Evolutionary conservation across 2,888 invertebrate species (phyloP).

Genomic region (Aelia acuminata): DNA sequence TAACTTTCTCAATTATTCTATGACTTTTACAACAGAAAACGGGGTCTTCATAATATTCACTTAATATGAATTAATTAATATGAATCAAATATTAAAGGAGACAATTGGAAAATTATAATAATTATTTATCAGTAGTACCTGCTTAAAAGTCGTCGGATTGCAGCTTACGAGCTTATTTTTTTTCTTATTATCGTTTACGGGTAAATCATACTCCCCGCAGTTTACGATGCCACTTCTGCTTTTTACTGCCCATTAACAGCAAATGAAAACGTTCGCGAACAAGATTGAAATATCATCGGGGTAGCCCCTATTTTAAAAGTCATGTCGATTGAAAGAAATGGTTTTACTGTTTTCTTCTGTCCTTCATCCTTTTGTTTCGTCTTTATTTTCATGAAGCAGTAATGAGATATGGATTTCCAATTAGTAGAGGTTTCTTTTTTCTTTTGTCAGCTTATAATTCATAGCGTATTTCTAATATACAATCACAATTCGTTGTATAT

Average conservation of each 20-base stretch:
- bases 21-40: no score
- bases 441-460: no score
- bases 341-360: constrained; percentile 6
- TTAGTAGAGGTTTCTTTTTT: background rate
- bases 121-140: background rate
- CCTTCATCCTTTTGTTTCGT: background rate
- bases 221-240: constrained; percentile 26
- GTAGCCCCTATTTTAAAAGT: background rate
- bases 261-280: constrained; percentile 24
- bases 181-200: constrained; percentile 36
- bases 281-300: constrained; percentile 19
- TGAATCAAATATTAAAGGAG: background rate
- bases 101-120: background rate
- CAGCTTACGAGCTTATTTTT: no score
- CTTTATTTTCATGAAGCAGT: background rate
- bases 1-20: no score
- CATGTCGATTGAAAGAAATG: background rate
- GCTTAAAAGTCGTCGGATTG: no score
- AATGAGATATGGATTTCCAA: background rate
- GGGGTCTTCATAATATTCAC: no score
- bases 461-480: no score
- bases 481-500: no score
- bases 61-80: no score
- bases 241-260: constrained; percentile 50
- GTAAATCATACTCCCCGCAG: constrained; percentile 14